Base-by-base conservation (phyloP, 1,140 invertebrate species). In the Drosophila willistoni region DNA sequence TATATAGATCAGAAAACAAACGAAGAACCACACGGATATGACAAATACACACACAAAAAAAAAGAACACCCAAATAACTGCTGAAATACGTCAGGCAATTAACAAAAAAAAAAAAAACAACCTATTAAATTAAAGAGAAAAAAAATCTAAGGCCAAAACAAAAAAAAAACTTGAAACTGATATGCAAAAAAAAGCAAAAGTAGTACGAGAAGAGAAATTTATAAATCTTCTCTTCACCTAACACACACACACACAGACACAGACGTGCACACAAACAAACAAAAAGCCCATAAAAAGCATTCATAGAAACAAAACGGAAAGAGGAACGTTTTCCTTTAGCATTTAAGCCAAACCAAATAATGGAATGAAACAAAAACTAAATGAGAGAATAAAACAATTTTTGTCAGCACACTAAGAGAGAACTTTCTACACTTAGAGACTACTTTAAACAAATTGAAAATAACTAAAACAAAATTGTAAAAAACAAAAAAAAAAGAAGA, bases 301-400 rank as follows among this genome's bases (percentile, higher is more conserved):
- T 39, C 63, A 42, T 62, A 33, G 13, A 39, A 72, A 59, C 64
- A 72, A 73, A 73, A 7, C 6, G 5, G 29, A 29, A 29, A 0
- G 56, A 0, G 56, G 57, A 60, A 66, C 69, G 61, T 59, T 78
- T 79, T 79, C 63, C 73, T 77, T 77, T 77, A 78, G 76, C 64
- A 64, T 59, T 77, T 77, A 77, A 77, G 73, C 44, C 44, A 51
- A 76, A 47, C 59, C 64, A 60, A 68, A 73, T 51, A 68, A 73
- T 51, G n/a, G 17, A 51, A 51, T 51, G 44, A 51, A 47, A 19
- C 14, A 44, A 0, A 44, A 71, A 29, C 29, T 41, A 51, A 42
- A 77, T 72, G 33, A 59, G 29, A 22, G 9, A 69, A 77, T 6
- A 54, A 71, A 77, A 75, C 71, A 55, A 68, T 74, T 75, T 64